Conservation (phyloP, 2,888 invertebrate genomes). For the Lasioglossum morio region DNA sequence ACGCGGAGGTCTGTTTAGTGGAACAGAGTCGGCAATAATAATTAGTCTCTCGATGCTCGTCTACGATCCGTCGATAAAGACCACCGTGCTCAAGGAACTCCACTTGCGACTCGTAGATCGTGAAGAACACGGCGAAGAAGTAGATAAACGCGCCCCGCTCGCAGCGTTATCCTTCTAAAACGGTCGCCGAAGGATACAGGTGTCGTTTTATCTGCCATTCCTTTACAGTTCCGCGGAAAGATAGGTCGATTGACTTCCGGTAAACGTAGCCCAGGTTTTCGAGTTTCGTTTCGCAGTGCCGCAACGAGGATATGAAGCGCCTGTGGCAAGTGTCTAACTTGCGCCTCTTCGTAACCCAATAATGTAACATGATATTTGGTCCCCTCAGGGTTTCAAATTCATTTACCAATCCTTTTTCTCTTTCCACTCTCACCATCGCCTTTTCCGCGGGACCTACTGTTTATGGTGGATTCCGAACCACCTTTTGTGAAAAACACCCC, state of each 20-base stretch:
- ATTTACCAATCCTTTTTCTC: no score
- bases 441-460: no score
- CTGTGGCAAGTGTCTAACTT: no score
- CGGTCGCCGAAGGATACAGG: constrained; percentile 75
- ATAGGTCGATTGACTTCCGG: constrained; percentile 73
- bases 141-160: neutral
- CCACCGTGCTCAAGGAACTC: constrained; percentile 64
- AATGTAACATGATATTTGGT: no score
- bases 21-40: constrained; percentile 46
- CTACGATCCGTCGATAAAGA: constrained; percentile 64
- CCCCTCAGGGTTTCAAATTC: no score
- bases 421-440: no score
- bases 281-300: neutral
- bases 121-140: constrained; percentile 22
- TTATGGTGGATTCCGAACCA: no score
- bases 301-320: no score
- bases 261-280: constrained; percentile 9
- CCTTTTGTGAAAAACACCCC: no score
- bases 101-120: constrained; percentile 67
- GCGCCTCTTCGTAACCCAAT: no score
- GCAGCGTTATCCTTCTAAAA: constrained; percentile 48
- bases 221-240: constrained; percentile 71
- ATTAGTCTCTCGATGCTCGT: constrained; percentile 56
- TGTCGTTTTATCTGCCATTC: constrained; percentile 74
- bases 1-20: constrained; percentile 8